phyloP scores from a whole-genome alignment of 1,140 invertebrate species.

The Bombyx mandarina region DNA sequence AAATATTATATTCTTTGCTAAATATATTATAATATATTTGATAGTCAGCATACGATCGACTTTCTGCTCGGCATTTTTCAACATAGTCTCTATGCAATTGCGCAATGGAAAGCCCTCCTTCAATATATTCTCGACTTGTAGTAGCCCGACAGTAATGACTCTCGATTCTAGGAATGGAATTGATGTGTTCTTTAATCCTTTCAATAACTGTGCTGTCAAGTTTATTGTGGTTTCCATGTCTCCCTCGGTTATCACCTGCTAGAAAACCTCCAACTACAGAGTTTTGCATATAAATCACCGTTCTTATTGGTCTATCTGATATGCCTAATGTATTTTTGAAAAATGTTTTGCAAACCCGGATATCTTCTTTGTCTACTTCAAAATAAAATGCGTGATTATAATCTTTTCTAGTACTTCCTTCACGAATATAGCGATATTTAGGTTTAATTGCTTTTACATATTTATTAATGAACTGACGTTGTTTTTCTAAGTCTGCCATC shows the following conservation, averaged over 20 bases:
- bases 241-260: constrained; percentile 8
- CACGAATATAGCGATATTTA: not conserved
- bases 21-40: constrained; percentile 12
- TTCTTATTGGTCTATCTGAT: not conserved
- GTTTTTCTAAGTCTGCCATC: constrained; percentile 9
- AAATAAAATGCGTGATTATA: constrained; percentile 7
- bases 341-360: constrained; percentile 8
- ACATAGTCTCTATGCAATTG: constrained; percentile 14
- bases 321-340: constrained; percentile 1
- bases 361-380: not conserved
- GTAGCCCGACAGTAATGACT: constrained; percentile 14
- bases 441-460: constrained; percentile 1
- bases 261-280: constrained; percentile 1
- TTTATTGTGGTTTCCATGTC: constrained; percentile 6
- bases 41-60: constrained; percentile 4
- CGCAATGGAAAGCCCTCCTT: constrained; percentile 10
- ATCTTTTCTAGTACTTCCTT: not conserved
- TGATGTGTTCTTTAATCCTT: constrained; percentile 10
- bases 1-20: constrained; percentile 5
- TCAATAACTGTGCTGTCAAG: constrained; percentile 8
- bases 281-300: constrained; percentile 2
- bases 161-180: constrained; percentile 15
- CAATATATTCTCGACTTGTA: constrained; percentile 12
- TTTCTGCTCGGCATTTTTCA: not conserved
- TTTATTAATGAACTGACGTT: constrained; percentile 3